Evolutionary conservation across 2,113 vertebrate genomes (phyloP).

Genomic region (Colinus virginianus): DNA sequence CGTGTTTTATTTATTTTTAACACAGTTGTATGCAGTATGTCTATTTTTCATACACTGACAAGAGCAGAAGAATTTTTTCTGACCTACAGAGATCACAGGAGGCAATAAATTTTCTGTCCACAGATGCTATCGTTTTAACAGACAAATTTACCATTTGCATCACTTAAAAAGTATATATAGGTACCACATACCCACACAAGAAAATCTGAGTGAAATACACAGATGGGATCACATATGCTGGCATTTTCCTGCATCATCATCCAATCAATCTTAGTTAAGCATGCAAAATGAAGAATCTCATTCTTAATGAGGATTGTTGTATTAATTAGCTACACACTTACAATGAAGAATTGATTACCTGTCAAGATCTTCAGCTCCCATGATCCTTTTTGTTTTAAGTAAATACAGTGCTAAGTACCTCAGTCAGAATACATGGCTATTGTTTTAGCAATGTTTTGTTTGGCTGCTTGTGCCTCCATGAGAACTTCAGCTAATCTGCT

Average conservation of each 20-base stretch:
- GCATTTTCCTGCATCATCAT: conserved; percentile 27
- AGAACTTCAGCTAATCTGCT: neutral
- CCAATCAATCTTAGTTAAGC: conserved; percentile 3
- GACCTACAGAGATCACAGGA: neutral
- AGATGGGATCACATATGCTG: conserved; percentile 60
- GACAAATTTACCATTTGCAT: neutral
- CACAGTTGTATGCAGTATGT: neutral
- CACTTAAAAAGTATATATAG: conserved; percentile 30
- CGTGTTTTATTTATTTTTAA: neutral
- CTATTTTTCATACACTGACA: neutral
- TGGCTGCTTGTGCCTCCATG: neutral
- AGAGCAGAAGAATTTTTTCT: neutral
- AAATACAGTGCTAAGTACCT: neutral
- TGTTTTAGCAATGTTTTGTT: neutral
- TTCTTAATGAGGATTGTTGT: neutral
- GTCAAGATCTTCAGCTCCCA: neutral
- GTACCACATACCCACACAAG: neutral
- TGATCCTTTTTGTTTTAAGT: neutral
- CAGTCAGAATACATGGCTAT: neutral
- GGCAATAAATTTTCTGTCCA: neutral
- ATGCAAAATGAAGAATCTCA: neutral
- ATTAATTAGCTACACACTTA: neutral
- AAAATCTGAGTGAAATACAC: conserved; percentile 35
- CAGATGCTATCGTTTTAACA: neutral
- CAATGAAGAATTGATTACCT: neutral